Base-by-base conservation (phyloP, 2,888 invertebrate species). In the Heteropelma amictum region DNA sequence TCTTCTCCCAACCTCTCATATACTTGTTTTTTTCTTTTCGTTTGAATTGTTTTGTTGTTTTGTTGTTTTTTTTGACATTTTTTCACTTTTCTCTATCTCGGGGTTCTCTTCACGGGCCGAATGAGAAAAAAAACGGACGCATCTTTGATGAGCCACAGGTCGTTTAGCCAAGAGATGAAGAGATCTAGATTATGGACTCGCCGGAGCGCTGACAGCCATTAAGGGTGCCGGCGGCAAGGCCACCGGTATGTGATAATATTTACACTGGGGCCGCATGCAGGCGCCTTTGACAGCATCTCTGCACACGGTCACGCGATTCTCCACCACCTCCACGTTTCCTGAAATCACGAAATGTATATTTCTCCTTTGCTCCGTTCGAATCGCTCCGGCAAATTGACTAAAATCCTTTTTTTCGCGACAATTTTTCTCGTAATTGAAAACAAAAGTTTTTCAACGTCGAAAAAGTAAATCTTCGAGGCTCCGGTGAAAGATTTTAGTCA, bases 161-260 rank as follows among this genome's bases (percentile, higher is more conserved):
- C 26, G 35, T 26, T 47, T 35, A 19, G 56, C 35, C 53, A 30
- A n/a, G 19, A 17, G 47, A 67, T 56, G 35, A 40, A 61, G 60
- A 60, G 53, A 42, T 17, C 12, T 51, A 38, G 70, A 61, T 77
- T 84, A 85, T 68, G 85, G 83, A 75, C 84, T 86, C 79, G 84
- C 85, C 77, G 87, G 84, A 79, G 85, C 83, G 81, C 90, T 89
- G 89, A 93, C 92, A 87, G 93, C 93, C 93, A 93, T 93, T 88
- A 93, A 91, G 85, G 93, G 93, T 87, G 96, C 96, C 88, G 96
- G 95, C 88, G 96, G 96, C 93, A 96, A 91, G 89, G 93, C 94
- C 90, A 96, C 94, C 88, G 97, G 97, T 93, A 97, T 96, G 93
- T 97, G 97, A 93, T 97, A 97, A 93, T 96, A 97, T 94, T 97